Base-by-base conservation (phyloP, 2,888 invertebrate genomes). In the Heteropelma amictum region DNA sequence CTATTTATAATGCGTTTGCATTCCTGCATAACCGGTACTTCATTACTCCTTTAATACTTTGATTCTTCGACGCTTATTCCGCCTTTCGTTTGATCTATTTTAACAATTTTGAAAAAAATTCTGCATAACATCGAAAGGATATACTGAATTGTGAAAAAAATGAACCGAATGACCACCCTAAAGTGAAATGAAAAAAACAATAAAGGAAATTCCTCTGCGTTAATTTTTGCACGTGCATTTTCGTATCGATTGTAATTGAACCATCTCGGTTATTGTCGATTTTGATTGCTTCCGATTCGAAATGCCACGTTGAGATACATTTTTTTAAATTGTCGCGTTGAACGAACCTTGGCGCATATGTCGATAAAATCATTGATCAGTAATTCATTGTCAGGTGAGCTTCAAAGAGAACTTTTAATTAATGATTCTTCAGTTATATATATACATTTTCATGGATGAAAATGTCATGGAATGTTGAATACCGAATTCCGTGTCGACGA, bases 1-100 rank as follows among this genome's bases (percentile, higher is more conserved):
- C 23, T 64, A 69, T 74, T 74, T 64, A 69, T 69, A 54, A 69
- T 64, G 56, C 47, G 53, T 69, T 73, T 58, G 51, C 60, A 60
- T 69, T 64, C 42, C 45, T 51, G 58, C 58, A 64, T 74, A 69
- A 74, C n/a, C n/a, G n/a, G n/a, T 74, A 69, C 17, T n/a, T 12
- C n/a, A 14, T 23, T 5, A 12, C 28, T 56, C 10, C 21, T n/a
- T n/a, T n/a, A n/a, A n/a, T n/a, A n/a, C 8, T 5, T 10, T 38
- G 21, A 3, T 42, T 7, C 42, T 33, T 6, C 35, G n/a, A 2
- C 12, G n/a, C 23, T 14, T 17, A n/a, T 53, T 12, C 56, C 38
- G 26, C 10, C 10, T 10, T 4, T 45, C 17, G 1, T 3, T 14
- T 10, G 19, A 21, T n/a, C n/a, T n/a, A n/a, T n/a, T n/a, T n/a